Conservation (phyloP, 2,113 vertebrate species). For the Myiozetetes cayanensis region DNA sequence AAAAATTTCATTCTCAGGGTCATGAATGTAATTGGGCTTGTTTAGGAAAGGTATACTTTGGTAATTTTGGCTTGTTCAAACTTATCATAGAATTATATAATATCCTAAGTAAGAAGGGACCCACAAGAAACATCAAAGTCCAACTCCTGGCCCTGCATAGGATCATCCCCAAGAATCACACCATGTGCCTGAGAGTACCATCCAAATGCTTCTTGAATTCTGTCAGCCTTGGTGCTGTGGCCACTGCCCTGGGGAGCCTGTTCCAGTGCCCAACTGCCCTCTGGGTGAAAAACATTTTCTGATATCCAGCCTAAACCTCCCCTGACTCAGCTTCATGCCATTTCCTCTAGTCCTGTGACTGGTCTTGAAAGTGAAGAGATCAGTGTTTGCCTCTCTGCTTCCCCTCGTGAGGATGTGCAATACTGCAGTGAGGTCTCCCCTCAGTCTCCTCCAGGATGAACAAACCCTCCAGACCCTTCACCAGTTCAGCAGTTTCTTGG, state of each 20-base stretch:
- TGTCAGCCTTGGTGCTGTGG: not conserved
- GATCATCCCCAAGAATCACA: not conserved
- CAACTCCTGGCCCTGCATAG: rapidly evolving
- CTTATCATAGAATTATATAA: not conserved
- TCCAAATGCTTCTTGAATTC: not conserved
- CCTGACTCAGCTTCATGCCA: not conserved
- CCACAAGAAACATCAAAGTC: not conserved
- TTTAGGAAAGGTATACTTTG: not conserved
- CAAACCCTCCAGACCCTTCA: not conserved
- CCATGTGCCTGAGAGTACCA: rapidly evolving
- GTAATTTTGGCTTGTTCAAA: not conserved
- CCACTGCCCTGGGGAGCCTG: rapidly evolving
- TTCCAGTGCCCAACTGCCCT: rapidly evolving
- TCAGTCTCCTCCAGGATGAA: not conserved
- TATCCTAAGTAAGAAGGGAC: not conserved
- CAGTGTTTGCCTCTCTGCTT: not conserved
- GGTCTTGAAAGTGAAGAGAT: not conserved
- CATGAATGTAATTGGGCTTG: not conserved
- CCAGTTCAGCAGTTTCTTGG: not conserved
- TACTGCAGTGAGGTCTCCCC: rapidly evolving
- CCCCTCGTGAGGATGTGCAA: rapidly evolving
- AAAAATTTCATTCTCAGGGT: not conserved
- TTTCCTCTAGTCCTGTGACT: rapidly evolving
- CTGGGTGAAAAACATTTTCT: not conserved
- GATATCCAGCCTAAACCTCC: not conserved